phyloP scores from a whole-genome alignment of 2,113 vertebrate species.

The Anser cygnoides region DNA sequence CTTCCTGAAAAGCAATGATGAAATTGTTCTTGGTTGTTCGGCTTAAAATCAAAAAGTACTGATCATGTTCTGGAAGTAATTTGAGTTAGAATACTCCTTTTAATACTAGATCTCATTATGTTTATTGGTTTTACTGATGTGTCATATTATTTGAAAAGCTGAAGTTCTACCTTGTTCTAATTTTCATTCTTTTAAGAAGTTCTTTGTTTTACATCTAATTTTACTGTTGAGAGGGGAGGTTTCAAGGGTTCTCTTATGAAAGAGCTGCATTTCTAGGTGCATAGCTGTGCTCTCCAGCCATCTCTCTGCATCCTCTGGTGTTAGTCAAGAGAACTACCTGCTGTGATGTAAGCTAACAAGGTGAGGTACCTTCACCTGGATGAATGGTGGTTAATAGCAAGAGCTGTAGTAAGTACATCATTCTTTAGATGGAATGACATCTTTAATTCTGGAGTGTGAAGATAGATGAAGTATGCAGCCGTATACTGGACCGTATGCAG shows the following conservation, averaged over 20 bases:
- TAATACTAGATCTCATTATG: not conserved
- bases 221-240: not conserved
- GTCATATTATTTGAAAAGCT: not conserved
- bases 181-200: not conserved
- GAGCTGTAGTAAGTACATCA: not conserved
- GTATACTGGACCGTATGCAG: too few relatives aligned
- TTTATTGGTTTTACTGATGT: not conserved
- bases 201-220: not conserved
- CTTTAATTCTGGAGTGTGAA: not conserved
- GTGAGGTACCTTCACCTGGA: not conserved
- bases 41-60: not conserved
- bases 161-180: not conserved
- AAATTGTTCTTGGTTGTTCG: not conserved
- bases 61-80: not conserved
- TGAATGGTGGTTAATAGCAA: not conserved
- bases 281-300: not conserved
- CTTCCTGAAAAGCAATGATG: not conserved
- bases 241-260: not conserved
- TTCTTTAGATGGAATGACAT: not conserved
- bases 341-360: not conserved
- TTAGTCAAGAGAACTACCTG: not conserved
- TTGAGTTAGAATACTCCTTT: not conserved
- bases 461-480: not conserved
- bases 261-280: not conserved
- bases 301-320: not conserved